These are phyloP conservation scores for Thelaira solivaga DNA, from an alignment of 2,888 invertebrate species.

Conservation along the genomic window DNA sequence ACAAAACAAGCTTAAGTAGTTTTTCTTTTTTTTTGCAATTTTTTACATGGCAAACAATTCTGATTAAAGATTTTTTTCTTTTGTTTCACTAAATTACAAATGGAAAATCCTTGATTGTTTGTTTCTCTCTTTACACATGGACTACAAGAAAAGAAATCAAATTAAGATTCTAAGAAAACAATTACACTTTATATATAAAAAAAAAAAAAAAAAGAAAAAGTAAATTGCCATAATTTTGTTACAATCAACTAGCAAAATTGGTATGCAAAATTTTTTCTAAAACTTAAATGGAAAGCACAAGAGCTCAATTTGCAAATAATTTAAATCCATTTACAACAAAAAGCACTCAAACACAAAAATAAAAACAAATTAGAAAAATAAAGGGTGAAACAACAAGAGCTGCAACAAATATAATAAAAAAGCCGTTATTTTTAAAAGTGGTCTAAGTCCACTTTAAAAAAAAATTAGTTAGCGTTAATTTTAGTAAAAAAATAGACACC, in stretches of 20 bases:
- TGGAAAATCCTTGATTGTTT: too few relatives aligned
- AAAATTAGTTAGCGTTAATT: too few relatives aligned
- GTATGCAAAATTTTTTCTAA: constrained; percentile 19
- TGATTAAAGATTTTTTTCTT: too few relatives aligned
- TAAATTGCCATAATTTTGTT: constrained; percentile 41
- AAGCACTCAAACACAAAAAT: too few relatives aligned
- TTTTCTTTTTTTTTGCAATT: too few relatives aligned
- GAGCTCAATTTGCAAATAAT: constrained; percentile 22
- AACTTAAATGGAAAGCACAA: constrained; percentile 14
- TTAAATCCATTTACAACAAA: constrained; percentile 5
- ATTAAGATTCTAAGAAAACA: constrained; percentile 5
- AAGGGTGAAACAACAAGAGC: neutral
- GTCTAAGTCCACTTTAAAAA: too few relatives aligned
- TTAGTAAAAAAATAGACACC: too few relatives aligned
- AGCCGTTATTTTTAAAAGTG: too few relatives aligned
- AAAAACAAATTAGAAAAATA: neutral
- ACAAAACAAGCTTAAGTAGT: too few relatives aligned
- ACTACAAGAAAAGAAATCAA: too few relatives aligned
- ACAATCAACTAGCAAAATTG: constrained; percentile 19
- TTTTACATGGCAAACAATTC: too few relatives aligned
- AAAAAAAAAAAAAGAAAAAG: constrained; percentile 26
- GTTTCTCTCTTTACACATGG: neutral
- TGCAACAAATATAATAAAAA: neutral
- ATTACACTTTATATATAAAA: constrained; percentile 23
- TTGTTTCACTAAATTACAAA: too few relatives aligned